These are phyloP conservation scores for Otis tarda DNA, from an alignment of 2,113 vertebrate species.

Conservation along the genomic window DNA sequence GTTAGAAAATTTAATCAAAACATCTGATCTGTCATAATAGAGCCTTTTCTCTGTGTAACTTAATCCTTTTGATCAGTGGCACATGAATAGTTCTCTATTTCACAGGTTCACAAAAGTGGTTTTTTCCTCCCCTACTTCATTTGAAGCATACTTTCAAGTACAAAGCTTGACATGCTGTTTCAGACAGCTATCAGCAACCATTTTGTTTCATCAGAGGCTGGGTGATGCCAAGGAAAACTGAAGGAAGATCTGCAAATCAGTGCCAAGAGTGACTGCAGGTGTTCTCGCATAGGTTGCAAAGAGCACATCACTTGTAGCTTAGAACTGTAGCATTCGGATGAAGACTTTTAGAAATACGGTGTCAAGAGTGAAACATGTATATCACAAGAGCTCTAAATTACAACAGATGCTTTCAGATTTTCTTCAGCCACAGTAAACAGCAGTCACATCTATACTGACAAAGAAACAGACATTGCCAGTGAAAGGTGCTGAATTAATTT, in stretches of 20 bases:
- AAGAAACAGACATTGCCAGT: background rate
- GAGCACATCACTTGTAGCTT: background rate
- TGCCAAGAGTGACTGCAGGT: background rate
- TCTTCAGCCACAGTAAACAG: background rate
- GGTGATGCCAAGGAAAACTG: fast-evolving
- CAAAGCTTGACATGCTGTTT: background rate
- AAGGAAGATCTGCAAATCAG: background rate
- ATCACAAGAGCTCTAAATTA: background rate
- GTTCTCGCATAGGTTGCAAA: background rate
- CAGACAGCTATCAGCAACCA: background rate
- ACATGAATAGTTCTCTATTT: background rate
- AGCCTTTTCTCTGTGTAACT: background rate
- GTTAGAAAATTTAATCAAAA: background rate
- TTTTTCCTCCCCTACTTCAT: background rate
- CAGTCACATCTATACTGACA: background rate
- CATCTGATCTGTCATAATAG: background rate
- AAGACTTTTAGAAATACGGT: background rate
- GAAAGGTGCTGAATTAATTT: background rate
- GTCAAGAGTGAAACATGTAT: background rate
- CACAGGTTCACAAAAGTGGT: background rate
- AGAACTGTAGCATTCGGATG: background rate
- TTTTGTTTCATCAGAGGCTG: background rate
- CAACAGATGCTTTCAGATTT: background rate
- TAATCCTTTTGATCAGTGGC: slow-evolving; percentile 1
- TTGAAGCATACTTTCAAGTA: background rate